Evolutionary conservation across 2,888 invertebrate genomes (phyloP).

Genomic region (Nesidiocoris tenuis): DNA sequence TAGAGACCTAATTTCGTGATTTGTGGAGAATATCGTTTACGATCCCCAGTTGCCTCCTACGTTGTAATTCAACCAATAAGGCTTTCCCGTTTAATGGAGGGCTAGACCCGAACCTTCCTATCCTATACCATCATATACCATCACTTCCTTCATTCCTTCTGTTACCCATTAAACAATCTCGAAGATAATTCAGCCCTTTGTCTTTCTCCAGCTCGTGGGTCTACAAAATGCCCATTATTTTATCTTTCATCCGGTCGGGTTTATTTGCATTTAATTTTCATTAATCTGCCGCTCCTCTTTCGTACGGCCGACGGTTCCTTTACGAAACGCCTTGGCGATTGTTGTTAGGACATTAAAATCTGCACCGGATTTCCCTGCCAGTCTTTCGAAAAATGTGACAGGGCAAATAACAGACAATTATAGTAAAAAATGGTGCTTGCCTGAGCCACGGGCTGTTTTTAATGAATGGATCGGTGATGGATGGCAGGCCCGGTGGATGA

Average conservation of each 20-base stretch:
- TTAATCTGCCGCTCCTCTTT: slow-evolving; percentile 2
- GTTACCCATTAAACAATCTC: background rate
- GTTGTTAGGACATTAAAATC: background rate
- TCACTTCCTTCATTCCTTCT: background rate
- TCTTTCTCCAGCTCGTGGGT: background rate
- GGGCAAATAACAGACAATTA: background rate
- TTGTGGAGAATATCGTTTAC: slow-evolving; percentile 36
- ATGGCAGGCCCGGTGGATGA: background rate
- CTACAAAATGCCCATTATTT: slow-evolving; percentile 32
- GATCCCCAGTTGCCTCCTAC: slow-evolving; percentile 12
- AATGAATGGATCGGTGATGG: background rate
- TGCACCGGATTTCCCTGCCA: background rate
- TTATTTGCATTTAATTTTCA: slow-evolving; percentile 35
- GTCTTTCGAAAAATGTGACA: background rate
- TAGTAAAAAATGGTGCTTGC: background rate
- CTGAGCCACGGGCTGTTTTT: background rate
- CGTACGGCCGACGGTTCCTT: background rate
- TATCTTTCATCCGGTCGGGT: slow-evolving; percentile 22
- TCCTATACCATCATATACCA: background rate
- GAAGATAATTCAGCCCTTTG: background rate
- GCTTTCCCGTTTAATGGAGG: background rate
- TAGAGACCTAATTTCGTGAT: slow-evolving; percentile 35
- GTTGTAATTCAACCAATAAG: slow-evolving; percentile 14
- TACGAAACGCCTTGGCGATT: background rate
- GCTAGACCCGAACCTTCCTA: background rate